phyloP scores from a whole-genome alignment of 2,888 invertebrate genomes.

The Cetonia aurata region DNA sequence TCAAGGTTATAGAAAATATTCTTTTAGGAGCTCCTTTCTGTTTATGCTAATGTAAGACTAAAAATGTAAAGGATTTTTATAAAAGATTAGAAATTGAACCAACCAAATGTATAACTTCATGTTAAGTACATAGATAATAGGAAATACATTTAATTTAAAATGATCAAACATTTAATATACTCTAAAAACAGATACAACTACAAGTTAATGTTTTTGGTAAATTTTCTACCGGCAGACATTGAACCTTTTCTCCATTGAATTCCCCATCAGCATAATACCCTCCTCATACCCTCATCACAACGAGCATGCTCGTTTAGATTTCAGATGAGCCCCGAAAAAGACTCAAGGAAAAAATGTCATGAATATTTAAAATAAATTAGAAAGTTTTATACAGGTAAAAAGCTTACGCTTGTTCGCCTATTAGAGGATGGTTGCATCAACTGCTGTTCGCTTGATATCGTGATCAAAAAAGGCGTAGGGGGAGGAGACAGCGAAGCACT shows the following conservation, averaged over 20 bases:
- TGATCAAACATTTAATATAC: no score
- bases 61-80: no score
- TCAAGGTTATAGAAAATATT: no score
- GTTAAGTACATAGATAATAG: no score
- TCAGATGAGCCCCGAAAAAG: slow-evolving; percentile 45
- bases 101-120: no score
- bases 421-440: slow-evolving; percentile 32
- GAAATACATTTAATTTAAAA: no score
- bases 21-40: no score
- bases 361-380: slow-evolving; percentile 53
- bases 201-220: slow-evolving; percentile 2
- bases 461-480: slow-evolving; percentile 6
- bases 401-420: slow-evolving; percentile 49
- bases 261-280: slow-evolving; percentile 8
- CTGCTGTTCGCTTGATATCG: slow-evolving; percentile 7
- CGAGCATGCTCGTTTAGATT: slow-evolving; percentile 30
- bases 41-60: no score
- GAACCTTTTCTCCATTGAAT: slow-evolving; percentile 4
- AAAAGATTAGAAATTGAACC: no score
- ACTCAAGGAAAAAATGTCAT: slow-evolving; percentile 52
- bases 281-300: slow-evolving; percentile 52
- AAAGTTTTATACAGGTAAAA: slow-evolving; percentile 53
- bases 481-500: slow-evolving; percentile 33
- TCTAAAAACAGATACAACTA: no score
- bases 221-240: slow-evolving; percentile 12